Percentiles rank a stretch among this genome's conserved stretches.
phyloP scores from a whole-genome alignment of 2,113 vertebrate genomes.

The Hippocampus comes region DNA sequence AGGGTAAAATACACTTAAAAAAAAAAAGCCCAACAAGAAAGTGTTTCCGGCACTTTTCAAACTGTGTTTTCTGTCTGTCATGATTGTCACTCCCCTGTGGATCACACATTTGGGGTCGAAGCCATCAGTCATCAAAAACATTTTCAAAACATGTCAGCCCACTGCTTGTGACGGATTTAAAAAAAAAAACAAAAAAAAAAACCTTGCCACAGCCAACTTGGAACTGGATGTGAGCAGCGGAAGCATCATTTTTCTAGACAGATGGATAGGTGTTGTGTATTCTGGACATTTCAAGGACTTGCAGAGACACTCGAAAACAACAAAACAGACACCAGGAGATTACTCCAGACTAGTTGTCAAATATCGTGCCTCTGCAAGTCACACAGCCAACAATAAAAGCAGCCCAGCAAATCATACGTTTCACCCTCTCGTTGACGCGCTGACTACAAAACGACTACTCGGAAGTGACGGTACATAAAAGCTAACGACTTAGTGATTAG shows the following conservation, averaged over 20 bases:
- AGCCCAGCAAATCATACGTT: background rate
- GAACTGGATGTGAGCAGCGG: slow-evolving; percentile 15
- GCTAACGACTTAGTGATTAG: slow-evolving; percentile 47
- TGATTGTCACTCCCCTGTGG: slow-evolving; percentile 43
- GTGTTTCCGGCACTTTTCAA: slow-evolving; percentile 7
- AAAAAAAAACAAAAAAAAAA: slow-evolving; percentile 16
- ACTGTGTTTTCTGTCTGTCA: slow-evolving; percentile 38
- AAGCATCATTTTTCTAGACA: slow-evolving; percentile 17
- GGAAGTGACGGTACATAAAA: slow-evolving; percentile 30
- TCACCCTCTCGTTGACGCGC: background rate
- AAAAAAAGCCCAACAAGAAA: slow-evolving; percentile 7
- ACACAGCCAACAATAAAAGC: background rate
- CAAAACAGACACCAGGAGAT: slow-evolving; percentile 1
- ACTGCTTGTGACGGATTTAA: slow-evolving; percentile 33
- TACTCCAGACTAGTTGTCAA: background rate
- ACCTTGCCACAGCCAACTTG: slow-evolving; percentile 15
- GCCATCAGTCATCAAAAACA: slow-evolving; percentile 49
- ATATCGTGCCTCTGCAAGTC: background rate
- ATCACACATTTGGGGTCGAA: slow-evolving; percentile 45
- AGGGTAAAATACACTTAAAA: slow-evolving; percentile 24
- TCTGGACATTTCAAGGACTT: slow-evolving; percentile 21
- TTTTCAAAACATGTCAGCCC: slow-evolving; percentile 49
- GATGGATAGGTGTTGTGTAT: slow-evolving; percentile 15
- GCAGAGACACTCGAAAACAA: slow-evolving; percentile 4
- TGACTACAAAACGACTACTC: slow-evolving; percentile 18